Conservation (phyloP, 2,888 invertebrate genomes). For the Troglohyphantes excavatus region DNA sequence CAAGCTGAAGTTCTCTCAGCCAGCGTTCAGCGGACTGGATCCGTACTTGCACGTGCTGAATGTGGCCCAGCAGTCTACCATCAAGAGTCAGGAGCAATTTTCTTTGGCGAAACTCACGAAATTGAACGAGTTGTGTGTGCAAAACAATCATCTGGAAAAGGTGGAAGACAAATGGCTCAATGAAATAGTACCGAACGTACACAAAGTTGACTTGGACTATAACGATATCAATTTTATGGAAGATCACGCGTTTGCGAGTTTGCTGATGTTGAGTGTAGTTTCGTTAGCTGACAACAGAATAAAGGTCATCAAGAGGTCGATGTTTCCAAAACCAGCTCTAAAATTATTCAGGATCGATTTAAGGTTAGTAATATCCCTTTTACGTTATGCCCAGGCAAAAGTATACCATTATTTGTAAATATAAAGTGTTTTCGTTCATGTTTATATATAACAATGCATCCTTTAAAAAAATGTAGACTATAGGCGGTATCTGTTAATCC, state of each 20-base stretch:
- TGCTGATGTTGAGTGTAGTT: constrained; percentile 4
- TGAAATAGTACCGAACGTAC: constrained; percentile 41
- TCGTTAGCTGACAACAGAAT: constrained; percentile 54
- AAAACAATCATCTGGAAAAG: constrained; percentile 17
- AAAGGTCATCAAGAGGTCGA: constrained; percentile 17
- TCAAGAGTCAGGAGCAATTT: constrained; percentile 42
- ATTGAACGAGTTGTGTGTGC: constrained; percentile 32
- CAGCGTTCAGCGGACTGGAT: constrained; percentile 63
- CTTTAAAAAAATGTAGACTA: too few relatives aligned
- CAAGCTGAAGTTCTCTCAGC: constrained; percentile 36
- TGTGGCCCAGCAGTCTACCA: constrained; percentile 48
- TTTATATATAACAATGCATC: too few relatives aligned
- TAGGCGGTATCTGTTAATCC: too few relatives aligned
- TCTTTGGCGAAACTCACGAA: constrained; percentile 46
- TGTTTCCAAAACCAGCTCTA: constrained; percentile 43
- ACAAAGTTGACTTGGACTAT: constrained; percentile 37
- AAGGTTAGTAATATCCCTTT: too few relatives aligned
- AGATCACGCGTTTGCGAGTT: constrained; percentile 37
- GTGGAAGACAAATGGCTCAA: constrained; percentile 55
- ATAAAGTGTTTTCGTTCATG: too few relatives aligned
- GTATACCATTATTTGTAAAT: too few relatives aligned
- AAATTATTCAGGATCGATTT: constrained; percentile 44
- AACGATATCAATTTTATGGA: constrained; percentile 40
- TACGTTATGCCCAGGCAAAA: too few relatives aligned
- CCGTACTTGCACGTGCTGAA: constrained; percentile 43